Percentiles rank a stretch among this genome's conserved stretches.
These are phyloP conservation scores for Chloroceryle inda DNA, from an alignment of 2,797 vertebrate genomes.

Conservation along the genomic window DNA sequence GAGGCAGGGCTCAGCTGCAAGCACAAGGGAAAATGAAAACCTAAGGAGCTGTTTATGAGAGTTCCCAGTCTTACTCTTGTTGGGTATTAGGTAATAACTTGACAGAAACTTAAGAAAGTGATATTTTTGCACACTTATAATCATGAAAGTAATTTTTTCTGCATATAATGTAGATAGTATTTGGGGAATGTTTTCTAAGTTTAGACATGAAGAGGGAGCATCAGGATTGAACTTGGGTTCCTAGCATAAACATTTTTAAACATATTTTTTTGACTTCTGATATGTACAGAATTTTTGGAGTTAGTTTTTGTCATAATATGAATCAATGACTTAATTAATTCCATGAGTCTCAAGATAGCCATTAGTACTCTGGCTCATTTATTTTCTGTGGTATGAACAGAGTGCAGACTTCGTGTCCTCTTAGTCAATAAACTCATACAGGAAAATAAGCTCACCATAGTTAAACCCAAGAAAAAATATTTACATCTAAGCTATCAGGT, in stretches of 20 bases:
- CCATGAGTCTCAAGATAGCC: not conserved
- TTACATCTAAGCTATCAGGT: not conserved
- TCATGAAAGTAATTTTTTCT: conserved; percentile 36
- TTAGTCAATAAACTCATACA: not conserved
- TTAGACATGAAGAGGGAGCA: not conserved
- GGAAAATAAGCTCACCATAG: not conserved
- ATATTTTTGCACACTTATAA: conserved; percentile 36
- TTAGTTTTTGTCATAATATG: not conserved
- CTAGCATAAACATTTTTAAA: not conserved
- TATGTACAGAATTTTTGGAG: not conserved
- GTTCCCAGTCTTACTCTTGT: conserved; percentile 50
- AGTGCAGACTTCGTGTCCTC: not conserved
- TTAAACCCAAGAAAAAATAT: not conserved
- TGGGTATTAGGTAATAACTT: conserved; percentile 61
- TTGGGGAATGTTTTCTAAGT: not conserved
- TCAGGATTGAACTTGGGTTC: not conserved
- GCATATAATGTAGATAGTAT: not conserved
- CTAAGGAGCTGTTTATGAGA: conserved; percentile 55
- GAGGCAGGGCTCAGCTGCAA: conserved; percentile 67
- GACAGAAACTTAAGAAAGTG: conserved; percentile 68
- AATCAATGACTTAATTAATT: not conserved
- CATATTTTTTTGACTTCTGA: not conserved
- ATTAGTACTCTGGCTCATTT: not conserved
- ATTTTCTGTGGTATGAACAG: not conserved
- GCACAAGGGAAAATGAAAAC: conserved; percentile 52